phyloP scores from a whole-genome alignment of 1,140 invertebrate species.

The Gryllus bimaculatus region DNA sequence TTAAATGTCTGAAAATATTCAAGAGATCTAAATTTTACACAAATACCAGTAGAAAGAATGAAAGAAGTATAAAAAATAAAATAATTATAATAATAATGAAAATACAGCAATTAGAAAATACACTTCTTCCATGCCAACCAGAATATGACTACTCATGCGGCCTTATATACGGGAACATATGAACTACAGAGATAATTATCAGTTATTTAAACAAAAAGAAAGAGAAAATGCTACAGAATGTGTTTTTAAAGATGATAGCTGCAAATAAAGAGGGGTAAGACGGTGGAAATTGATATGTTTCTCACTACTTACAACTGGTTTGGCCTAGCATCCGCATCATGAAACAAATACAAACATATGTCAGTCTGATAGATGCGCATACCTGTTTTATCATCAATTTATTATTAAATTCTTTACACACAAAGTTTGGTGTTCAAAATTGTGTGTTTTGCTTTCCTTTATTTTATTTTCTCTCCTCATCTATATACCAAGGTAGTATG shows the following conservation, averaged over 20 bases:
- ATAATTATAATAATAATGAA: background rate
- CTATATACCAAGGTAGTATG: no score
- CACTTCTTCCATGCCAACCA: background rate
- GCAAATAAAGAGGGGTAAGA: background rate
- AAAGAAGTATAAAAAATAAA: background rate
- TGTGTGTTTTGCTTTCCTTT: no score
- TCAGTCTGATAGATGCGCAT: background rate
- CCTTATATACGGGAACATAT: background rate
- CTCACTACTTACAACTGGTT: background rate
- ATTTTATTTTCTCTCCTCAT: no score
- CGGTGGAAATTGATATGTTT: background rate
- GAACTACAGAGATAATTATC: background rate
- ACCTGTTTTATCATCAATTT: no score
- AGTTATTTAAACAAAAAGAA: background rate
- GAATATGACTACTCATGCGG: background rate
- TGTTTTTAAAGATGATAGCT: background rate
- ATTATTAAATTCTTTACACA: no score
- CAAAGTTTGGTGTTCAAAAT: no score
- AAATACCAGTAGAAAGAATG: background rate
- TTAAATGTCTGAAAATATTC: no score
- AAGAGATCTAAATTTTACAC: background rate
- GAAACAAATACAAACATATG: background rate
- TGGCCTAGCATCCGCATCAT: background rate
- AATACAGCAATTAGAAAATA: background rate
- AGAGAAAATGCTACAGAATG: background rate